These are phyloP conservation scores for Burhinus oedicnemus DNA, from an alignment of 2,113 vertebrate species.

Conservation along the genomic window DNA sequence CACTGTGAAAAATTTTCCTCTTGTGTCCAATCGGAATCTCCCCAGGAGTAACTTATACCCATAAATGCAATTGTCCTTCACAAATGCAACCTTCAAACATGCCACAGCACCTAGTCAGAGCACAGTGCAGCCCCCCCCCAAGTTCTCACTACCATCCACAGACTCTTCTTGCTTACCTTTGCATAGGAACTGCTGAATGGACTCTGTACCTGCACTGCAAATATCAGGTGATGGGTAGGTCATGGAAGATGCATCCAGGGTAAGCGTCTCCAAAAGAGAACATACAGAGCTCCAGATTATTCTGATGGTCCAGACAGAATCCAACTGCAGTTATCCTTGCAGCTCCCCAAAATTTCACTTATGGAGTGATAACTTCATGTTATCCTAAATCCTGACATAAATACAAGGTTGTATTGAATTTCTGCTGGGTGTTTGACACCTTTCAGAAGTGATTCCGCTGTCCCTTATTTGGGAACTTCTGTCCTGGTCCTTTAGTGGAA, in stretches of 20 bases:
- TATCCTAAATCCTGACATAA: background rate
- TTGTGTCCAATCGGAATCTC: background rate
- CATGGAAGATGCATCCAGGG: conserved; percentile 84
- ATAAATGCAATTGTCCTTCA: background rate
- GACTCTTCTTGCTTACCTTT: conserved; percentile 71
- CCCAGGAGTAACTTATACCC: background rate
- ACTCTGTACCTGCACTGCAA: conserved; percentile 83
- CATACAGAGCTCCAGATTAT: background rate
- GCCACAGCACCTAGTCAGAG: background rate
- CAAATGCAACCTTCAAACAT: background rate
- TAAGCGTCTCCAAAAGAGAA: conserved; percentile 79
- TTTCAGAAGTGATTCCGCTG: background rate
- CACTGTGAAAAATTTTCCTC: background rate
- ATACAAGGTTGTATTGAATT: background rate
- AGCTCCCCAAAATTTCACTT: background rate
- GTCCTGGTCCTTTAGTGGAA: background rate
- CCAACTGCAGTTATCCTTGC: background rate
- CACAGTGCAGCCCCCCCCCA: background rate
- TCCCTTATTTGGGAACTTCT: background rate
- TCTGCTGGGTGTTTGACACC: background rate
- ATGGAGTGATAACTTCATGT: background rate
- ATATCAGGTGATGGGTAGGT: conserved; percentile 82
- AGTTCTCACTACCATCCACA: background rate
- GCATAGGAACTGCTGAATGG: conserved; percentile 90
- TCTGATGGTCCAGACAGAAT: background rate